Conservation (phyloP, 1,140 invertebrate species). For the Drosophila takahashii region DNA sequence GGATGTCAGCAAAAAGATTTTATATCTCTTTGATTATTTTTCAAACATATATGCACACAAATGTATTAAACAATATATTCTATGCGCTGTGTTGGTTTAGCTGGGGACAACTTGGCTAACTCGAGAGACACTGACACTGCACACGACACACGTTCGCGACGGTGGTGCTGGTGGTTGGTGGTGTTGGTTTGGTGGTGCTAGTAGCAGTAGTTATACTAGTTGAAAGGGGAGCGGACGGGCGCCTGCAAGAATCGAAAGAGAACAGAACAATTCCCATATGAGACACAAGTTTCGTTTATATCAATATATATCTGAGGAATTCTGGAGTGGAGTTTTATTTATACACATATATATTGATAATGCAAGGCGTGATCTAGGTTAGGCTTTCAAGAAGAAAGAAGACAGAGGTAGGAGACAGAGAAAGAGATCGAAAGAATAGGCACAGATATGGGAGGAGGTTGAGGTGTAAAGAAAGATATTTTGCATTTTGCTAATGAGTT, state of each 20-base stretch:
- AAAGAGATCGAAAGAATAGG: slow-evolving; percentile 21
- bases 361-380: slow-evolving; percentile 45
- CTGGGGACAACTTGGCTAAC: slow-evolving; percentile 19
- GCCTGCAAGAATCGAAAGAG: slow-evolving; percentile 80
- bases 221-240: slow-evolving; percentile 39
- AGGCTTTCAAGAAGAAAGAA: slow-evolving; percentile 34
- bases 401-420: slow-evolving; percentile 17
- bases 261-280: slow-evolving; percentile 76
- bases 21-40: slow-evolving; percentile 42
- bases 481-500: slow-evolving; percentile 1
- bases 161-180: slow-evolving; percentile 10
- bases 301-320: slow-evolving; percentile 31
- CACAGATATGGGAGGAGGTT: slow-evolving; percentile 9
- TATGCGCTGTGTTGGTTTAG: slow-evolving; percentile 49
- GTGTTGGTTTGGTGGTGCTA: slow-evolving; percentile 22
- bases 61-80: slow-evolving; percentile 26
- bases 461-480: slow-evolving; percentile 12
- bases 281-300: slow-evolving; percentile 62
- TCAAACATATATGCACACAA: slow-evolving; percentile 20
- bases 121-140: slow-evolving; percentile 34
- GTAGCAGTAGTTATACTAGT: slow-evolving; percentile 27
- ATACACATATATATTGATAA: slow-evolving; percentile 50
- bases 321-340: slow-evolving; percentile 30
- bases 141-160: slow-evolving; percentile 51
- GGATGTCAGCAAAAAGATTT: slow-evolving; percentile 43